These are phyloP conservation scores for Pao palembangensis DNA, from an alignment of 2,113 vertebrate genomes.

Conservation along the genomic window DNA sequence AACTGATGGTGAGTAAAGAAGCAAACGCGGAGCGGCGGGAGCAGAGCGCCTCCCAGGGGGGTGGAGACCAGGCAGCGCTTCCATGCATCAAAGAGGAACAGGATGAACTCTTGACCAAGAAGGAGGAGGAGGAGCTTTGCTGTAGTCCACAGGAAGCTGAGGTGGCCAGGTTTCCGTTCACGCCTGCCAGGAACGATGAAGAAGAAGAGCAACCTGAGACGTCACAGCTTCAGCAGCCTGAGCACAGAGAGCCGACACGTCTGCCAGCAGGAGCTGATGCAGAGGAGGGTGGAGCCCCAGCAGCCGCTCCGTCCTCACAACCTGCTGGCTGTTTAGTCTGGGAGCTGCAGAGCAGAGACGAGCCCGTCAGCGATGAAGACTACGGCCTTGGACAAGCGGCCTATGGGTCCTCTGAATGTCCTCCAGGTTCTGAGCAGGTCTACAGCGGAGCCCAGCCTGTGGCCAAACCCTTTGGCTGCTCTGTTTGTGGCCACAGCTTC, in stretches of 20 bases:
- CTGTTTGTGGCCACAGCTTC: constrained; percentile 1
- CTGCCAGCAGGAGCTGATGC: not conserved
- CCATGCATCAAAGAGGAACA: constrained; percentile 16
- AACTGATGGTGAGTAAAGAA: not conserved
- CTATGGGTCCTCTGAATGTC: too few relatives aligned
- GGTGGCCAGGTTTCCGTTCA: not conserved
- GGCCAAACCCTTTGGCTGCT: not conserved
- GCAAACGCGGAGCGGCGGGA: not conserved
- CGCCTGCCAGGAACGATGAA: constrained; percentile 10
- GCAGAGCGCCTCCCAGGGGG: not conserved
- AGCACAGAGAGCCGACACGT: not conserved
- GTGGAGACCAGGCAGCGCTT: not conserved
- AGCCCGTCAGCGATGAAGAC: not conserved
- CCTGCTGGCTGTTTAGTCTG: too few relatives aligned
- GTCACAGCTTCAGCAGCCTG: not conserved
- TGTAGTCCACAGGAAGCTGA: too few relatives aligned
- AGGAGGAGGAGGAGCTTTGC: constrained; percentile 4
- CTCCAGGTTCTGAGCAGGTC: not conserved
- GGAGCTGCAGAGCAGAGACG: too few relatives aligned
- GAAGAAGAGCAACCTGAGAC: constrained; percentile 8
- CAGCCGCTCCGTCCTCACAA: not conserved
- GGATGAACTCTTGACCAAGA: not conserved
- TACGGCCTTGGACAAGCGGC: too few relatives aligned
- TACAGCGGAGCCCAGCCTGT: not conserved
- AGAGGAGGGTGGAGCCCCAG: not conserved